phyloP scores from a whole-genome alignment of 2,888 invertebrate genomes.

The Oscheius sp. region DNA sequence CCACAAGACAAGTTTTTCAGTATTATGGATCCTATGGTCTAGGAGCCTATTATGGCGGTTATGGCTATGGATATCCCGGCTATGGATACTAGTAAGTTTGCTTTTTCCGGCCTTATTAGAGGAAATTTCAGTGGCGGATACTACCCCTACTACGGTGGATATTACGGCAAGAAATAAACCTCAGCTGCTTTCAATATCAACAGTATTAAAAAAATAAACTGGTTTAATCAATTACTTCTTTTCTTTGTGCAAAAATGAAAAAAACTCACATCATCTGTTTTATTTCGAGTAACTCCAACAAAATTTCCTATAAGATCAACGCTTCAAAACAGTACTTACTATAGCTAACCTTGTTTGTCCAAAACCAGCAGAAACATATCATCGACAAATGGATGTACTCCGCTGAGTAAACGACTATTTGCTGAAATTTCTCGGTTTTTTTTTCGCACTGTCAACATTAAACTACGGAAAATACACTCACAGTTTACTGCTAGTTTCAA shows the following conservation, averaged over 20 bases:
- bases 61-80: neutral
- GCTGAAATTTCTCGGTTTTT: slow-evolving; percentile 3
- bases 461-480: too few species aligned
- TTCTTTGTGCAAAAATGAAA: too few species aligned
- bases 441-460: neutral
- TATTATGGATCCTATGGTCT: neutral
- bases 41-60: neutral
- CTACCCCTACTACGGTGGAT: neutral
- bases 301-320: too few species aligned
- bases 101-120: too few species aligned
- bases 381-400: slow-evolving; percentile 11
- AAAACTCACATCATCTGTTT: slow-evolving; percentile 5
- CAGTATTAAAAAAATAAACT: neutral
- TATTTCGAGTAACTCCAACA: neutral
- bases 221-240: neutral
- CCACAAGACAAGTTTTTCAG: neutral
- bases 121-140: too few species aligned
- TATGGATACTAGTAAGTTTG: neutral
- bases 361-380: slow-evolving; percentile 12
- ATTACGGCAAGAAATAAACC: neutral
- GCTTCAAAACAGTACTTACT: too few species aligned
- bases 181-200: neutral
- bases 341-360: slow-evolving; percentile 3
- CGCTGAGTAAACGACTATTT: neutral
- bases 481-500: slow-evolving; percentile 15